phyloP scores from a whole-genome alignment of 92 coral and sea anemone species.

The Palythoa heliodiscus region DNA sequence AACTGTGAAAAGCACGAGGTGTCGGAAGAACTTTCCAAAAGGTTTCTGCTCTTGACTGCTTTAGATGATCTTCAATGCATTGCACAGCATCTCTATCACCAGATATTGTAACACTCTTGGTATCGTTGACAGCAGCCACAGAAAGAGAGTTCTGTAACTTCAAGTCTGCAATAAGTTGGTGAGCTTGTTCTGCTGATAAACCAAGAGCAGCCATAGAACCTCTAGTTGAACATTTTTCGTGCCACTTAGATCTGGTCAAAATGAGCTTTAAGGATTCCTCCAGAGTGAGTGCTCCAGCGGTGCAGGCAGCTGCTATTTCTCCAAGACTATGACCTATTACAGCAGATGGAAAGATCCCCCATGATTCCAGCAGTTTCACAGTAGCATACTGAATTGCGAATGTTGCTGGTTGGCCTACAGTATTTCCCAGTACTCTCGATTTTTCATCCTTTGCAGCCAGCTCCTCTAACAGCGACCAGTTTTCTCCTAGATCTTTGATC shows the following conservation, averaged over 20 bases:
- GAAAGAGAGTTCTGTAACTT: constrained; percentile 53
- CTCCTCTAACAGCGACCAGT: constrained; percentile 70
- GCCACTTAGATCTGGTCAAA: constrained; percentile 67
- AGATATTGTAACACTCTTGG: constrained; percentile 72
- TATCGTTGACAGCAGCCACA: constrained; percentile 82
- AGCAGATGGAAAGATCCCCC: constrained; percentile 84
- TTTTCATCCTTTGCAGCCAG: constrained; percentile 50
- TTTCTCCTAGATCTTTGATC: constrained; percentile 53
- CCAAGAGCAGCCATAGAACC: constrained; percentile 94
- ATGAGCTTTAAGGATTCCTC: constrained; percentile 74
- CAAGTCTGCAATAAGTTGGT: constrained; percentile 47
- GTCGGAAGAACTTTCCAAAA: constrained; percentile 79
- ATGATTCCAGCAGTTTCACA: constrained; percentile 74
- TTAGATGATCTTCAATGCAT: constrained; percentile 61
- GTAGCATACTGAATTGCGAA: constrained; percentile 85
- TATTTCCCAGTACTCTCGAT: constrained; percentile 51
- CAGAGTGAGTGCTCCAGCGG: constrained; percentile 67
- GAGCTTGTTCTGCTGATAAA: constrained; percentile 65
- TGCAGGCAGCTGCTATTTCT: constrained; percentile 79
- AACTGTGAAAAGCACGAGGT: constrained; percentile 88
- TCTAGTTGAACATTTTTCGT: constrained; percentile 71
- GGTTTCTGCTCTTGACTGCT: constrained; percentile 21
- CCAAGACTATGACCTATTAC: constrained; percentile 97
- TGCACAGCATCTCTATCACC: constrained; percentile 75
- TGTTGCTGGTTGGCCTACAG: constrained; percentile 79